Evolutionary conservation across 2,797 vertebrate species (phyloP).

Genomic region (Australoheros facetus): DNA sequence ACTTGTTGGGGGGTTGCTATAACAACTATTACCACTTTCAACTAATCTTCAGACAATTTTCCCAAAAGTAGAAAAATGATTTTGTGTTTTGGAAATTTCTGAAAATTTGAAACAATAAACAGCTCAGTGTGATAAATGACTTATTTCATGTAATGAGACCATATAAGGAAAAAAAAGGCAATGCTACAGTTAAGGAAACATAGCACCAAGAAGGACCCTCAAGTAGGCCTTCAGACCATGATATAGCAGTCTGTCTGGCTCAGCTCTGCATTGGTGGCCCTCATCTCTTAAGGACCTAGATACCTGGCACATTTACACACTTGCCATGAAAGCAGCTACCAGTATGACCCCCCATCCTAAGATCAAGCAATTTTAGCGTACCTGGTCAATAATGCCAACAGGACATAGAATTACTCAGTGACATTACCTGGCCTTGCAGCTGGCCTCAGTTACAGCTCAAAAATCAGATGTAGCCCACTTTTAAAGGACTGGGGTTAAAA

Average conservation of each 20-base stretch:
- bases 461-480: slow-evolving; percentile 28
- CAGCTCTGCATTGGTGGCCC: not conserved
- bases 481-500: slow-evolving; percentile 16
- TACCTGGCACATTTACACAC: not conserved
- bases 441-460: slow-evolving; percentile 41
- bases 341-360: not conserved
- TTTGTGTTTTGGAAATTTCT: not conserved
- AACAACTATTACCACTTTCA: not conserved
- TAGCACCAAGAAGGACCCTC: not conserved
- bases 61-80: not conserved
- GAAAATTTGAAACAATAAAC: not conserved
- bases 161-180: not conserved
- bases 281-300: not conserved
- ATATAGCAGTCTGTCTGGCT: slow-evolving; percentile 28
- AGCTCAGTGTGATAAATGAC: not conserved
- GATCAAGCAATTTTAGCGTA: slow-evolving; percentile 18
- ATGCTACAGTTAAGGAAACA: not conserved
- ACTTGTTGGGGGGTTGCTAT: no score
- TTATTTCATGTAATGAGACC: not conserved
- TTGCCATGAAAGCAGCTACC: not conserved
- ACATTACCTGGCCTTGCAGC: slow-evolving; percentile 55
- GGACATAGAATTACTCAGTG: slow-evolving; percentile 18
- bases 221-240: slow-evolving; percentile 42
- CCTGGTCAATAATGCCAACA: slow-evolving; percentile 46
- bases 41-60: not conserved